phyloP scores from a whole-genome alignment of 2,888 invertebrate genomes.

The Polyommatus iphigenia region DNA sequence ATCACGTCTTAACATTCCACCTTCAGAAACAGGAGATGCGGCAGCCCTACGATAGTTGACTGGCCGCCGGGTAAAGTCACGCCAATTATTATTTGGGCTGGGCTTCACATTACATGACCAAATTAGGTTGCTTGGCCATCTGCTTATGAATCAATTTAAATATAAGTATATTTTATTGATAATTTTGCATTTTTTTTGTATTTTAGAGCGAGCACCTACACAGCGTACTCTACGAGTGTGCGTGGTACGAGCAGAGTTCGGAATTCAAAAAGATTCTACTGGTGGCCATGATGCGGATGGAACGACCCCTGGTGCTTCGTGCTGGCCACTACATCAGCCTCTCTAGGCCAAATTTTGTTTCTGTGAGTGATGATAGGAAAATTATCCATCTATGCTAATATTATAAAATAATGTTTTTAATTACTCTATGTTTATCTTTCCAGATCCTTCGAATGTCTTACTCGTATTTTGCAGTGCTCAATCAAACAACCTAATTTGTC shows the following conservation, averaged over 20 bases:
- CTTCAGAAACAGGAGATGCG: neutral
- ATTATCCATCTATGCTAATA: neutral
- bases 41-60: no score
- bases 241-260: conserved; percentile 75
- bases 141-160: no score
- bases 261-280: conserved; percentile 65
- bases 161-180: no score
- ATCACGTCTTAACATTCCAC: neutral
- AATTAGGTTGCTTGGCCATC: no score
- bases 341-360: conserved; percentile 73
- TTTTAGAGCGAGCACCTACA: conserved; percentile 65
- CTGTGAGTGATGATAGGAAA: conserved; percentile 54
- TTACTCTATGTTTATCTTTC: conserved; percentile 41
- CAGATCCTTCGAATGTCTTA: conserved; percentile 70
- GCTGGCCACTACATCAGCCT: conserved; percentile 74
- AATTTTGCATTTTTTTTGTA: neutral
- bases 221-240: conserved; percentile 70
- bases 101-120: no score
- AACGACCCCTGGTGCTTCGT: conserved; percentile 63
- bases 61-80: no score
- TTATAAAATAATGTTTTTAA: neutral
- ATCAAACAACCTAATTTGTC: conserved; percentile 49
- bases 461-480: conserved; percentile 67
- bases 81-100: no score
- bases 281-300: conserved; percentile 73